These are phyloP conservation scores for Corythaixoides concolor DNA, from an alignment of 2,113 vertebrate species.

Conservation along the genomic window DNA sequence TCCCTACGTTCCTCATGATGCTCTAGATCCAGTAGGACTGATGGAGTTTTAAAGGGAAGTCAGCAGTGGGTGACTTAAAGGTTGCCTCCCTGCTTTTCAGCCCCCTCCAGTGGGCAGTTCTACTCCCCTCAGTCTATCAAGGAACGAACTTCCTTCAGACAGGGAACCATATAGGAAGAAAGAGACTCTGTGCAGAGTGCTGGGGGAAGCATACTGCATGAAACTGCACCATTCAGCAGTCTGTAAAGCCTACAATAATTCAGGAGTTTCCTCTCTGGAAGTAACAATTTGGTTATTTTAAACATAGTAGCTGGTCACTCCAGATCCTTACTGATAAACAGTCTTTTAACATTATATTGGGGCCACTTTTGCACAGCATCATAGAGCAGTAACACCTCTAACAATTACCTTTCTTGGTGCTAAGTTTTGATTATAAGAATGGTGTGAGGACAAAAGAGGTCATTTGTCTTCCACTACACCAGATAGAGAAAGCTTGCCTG, in stretches of 20 bases:
- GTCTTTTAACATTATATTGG: background rate
- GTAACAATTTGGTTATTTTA: background rate
- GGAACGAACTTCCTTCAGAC: background rate
- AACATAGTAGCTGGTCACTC: background rate
- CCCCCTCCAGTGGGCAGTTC: accelerated
- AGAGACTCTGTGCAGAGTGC: background rate
- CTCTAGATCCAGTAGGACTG: background rate
- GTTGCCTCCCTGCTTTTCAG: background rate
- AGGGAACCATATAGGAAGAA: background rate
- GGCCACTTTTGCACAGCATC: background rate
- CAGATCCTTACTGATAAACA: background rate
- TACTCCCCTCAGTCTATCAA: background rate
- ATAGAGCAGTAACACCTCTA: background rate
- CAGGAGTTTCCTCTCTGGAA: background rate
- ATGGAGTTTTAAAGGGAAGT: background rate
- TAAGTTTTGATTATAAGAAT: background rate
- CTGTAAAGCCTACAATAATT: background rate
- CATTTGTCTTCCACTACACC: background rate
- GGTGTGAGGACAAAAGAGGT: background rate
- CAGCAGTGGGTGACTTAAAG: background rate
- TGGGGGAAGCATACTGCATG: background rate
- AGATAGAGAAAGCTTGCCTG: background rate
- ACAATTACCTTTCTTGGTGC: background rate
- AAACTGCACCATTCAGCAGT: background rate
- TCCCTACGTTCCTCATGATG: background rate